Evolutionary conservation across 2,797 vertebrate genomes (phyloP).

Genomic region (Catharus ustulatus): DNA sequence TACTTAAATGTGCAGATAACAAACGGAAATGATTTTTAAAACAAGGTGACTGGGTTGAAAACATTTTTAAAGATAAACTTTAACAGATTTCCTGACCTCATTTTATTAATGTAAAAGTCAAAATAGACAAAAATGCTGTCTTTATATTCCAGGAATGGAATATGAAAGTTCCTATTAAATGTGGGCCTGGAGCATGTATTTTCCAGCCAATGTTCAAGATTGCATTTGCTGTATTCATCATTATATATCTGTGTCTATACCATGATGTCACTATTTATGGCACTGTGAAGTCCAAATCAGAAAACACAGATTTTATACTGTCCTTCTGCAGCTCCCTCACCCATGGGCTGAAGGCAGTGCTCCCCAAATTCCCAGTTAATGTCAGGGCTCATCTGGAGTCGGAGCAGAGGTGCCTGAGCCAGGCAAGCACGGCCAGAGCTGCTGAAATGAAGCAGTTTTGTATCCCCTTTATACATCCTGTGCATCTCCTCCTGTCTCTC

Average conservation of each 20-base stretch:
- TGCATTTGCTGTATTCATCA: background rate
- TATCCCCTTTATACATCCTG: background rate
- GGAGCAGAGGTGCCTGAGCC: background rate
- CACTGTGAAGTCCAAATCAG: background rate
- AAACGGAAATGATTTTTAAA: slow-evolving; percentile 66
- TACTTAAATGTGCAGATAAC: slow-evolving; percentile 26
- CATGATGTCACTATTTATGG: slow-evolving; percentile 39
- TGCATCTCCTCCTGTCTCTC: no score
- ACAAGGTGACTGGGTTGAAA: slow-evolving; percentile 30
- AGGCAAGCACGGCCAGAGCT: background rate
- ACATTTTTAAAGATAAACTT: slow-evolving; percentile 53
- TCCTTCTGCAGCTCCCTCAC: background rate
- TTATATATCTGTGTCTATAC: background rate
- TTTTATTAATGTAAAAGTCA: slow-evolving; percentile 43
- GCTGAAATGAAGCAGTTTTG: background rate
- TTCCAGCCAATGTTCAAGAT: background rate
- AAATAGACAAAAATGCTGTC: slow-evolving; percentile 18
- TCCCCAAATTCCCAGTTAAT: background rate
- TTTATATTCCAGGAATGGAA: slow-evolving; percentile 15
- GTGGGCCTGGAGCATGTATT: background rate
- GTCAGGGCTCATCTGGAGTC: background rate
- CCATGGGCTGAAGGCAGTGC: background rate
- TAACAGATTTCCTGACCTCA: slow-evolving; percentile 49
- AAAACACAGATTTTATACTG: background rate
- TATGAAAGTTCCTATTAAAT: slow-evolving; percentile 25